Base-by-base conservation (phyloP, 2,888 invertebrate species). In the Trissoscelio sp. region DNA sequence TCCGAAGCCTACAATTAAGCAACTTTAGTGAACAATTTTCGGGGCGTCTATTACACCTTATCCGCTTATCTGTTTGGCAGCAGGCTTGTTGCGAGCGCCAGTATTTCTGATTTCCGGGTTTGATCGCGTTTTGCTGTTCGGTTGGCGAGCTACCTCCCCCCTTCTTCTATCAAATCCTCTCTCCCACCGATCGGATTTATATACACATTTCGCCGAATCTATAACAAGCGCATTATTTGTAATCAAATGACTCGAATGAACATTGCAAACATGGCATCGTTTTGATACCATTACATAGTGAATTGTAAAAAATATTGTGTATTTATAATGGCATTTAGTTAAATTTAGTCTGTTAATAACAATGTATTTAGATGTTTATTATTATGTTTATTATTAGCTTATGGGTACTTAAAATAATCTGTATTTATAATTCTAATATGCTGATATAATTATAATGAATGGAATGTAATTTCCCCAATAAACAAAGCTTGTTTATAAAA, bases 21-120 rank as follows among this genome's bases (percentile, higher is more conserved):
- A 75, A 75, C 60, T 75, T 67, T 24, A 12, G 7, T 14, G 20
- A 64, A 53, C 67, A 67, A 67, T 67, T 75, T 64, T 20, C 22
- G 48, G n/a, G 11, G 31, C 48, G 34, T 55, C 55, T 55, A 66
- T 66, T 42, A 58, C 34, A 28, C 74, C 69, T 74, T 74, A 80
- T 69, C 80, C 74, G 74, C 64, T 80, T 74, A 80, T 74, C 74
- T 69, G 51, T 70, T 73, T 58, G 78, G 58, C 70, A 66, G 57
- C 48, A 57, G 24, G 69, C 60, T 44, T 53, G 69, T 66, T 62
- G 24, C 53, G 24, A 53, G 37, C 24, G 12, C 18, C 62, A 44
- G 24, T 57, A 57, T 74, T 74, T 66, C 74, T 75, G 57, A 4
- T 66, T 64, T 74, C 44, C 55, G 34, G 37, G 18, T 64, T 64